phyloP scores from a whole-genome alignment of 2,888 invertebrate genomes.

The Doris montereyensis region DNA sequence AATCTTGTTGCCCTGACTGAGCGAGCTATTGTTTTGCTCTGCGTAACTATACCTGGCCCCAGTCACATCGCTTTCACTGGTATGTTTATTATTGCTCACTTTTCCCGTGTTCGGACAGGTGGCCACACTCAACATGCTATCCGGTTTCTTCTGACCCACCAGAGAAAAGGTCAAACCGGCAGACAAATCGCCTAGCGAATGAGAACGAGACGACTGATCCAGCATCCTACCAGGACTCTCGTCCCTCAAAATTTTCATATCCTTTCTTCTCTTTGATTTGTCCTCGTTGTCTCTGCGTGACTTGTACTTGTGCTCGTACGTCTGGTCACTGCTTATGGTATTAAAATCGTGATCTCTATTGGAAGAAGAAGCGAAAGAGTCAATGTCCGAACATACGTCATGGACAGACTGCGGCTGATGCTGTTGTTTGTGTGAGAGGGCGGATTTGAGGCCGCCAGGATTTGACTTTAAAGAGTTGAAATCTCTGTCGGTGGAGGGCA shows the following conservation, averaged over 20 bases:
- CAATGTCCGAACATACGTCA: too few relatives aligned
- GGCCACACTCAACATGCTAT: conserved; percentile 44
- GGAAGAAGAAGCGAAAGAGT: too few relatives aligned
- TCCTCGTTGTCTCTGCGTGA: too few relatives aligned
- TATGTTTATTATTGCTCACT: neutral
- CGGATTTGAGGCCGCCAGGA: too few relatives aligned
- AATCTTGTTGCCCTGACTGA: neutral
- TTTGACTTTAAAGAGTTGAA: neutral
- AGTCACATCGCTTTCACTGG: neutral
- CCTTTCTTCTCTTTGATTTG: too few relatives aligned
- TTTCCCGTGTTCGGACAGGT: neutral
- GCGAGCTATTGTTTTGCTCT: neutral
- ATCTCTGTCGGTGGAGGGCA: neutral
- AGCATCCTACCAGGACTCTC: too few relatives aligned
- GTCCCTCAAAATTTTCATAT: too few relatives aligned
- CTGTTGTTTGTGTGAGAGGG: neutral
- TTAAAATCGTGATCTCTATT: too few relatives aligned
- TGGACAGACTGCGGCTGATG: neutral
- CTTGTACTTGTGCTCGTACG: too few relatives aligned
- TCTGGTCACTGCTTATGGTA: too few relatives aligned
- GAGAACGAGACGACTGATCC: conserved; percentile 52
- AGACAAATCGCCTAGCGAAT: conserved; percentile 57
- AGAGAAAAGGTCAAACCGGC: conserved; percentile 56
- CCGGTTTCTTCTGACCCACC: conserved; percentile 58
- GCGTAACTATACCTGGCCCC: neutral